Evolutionary conservation across 1,140 invertebrate species (phyloP), one percentile per base, ranked within the genome.

Genomic region (Phortica variegata): DNA sequence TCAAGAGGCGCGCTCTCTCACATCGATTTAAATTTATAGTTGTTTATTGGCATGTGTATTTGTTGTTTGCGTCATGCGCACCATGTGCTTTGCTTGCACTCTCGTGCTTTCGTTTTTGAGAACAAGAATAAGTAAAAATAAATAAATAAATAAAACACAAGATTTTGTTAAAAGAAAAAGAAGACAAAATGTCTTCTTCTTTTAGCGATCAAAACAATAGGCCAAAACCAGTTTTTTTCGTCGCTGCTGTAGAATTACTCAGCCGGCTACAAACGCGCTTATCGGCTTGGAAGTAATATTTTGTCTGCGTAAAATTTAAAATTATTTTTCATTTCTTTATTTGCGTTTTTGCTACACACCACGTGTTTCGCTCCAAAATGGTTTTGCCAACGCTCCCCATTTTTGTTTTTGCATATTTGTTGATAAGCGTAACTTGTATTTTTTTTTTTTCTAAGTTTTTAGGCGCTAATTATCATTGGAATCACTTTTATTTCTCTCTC

Each of bases 21-120:
- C n/a, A n/a, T n/a, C n/a, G n/a, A n/a, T n/a, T n/a, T n/a, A n/a
- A n/a, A n/a, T n/a, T n/a, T n/a, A n/a, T 13, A 44, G 2, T 16
- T 19, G 15, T 55, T 47, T 47, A 38, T 47, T 20, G 49, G 40
- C 44, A 44, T n/a, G 17, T 23, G 32, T n/a, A 18, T 1, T 46
- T 23, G 17, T 42, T 34, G 33, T 47, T 50, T 61, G 47, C 49
- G 65, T 65, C 70, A 73, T 73, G 65, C 65, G 70, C 70, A 73
- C 70, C 69, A 73, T 73, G 70, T 73, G 70, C 70, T 73, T 70
- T 44, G 55, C 8, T 40, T 47, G 7, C 12, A 44, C 48, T 38
- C 39, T 45, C 10, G 16, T 19, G 15, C 10, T 16, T 12, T 43
- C 41, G 43, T 58, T 31, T 46, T 56, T 34, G 18, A n/a, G 13